Evolutionary conservation across 2,888 invertebrate species (phyloP), one percentile per base, ranked within the genome.

Genomic region (Punctoribates punctum): DNA sequence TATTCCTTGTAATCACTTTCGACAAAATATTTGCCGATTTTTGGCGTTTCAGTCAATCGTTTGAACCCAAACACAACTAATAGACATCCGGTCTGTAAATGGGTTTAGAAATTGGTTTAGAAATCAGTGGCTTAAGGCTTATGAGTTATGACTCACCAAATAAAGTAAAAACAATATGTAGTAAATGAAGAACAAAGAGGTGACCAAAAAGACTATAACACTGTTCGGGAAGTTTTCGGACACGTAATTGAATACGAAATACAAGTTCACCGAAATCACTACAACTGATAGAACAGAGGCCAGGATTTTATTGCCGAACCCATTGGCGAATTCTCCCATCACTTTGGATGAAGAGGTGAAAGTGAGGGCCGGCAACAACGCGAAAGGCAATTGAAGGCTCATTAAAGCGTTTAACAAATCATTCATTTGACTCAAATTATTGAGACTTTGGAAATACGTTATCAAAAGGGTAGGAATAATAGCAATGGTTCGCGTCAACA

Each of bases 301-400:
- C 38, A 90, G 85, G 27, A 90, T 84, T 85, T 90, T 90, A 83
- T 89, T 91, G 38, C 85, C 84, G 91, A 88, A 80, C 85, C 91
- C 91, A 84, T 92, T 93, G 48, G 87, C 88, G 83, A 94, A 94
- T 81, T 91, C 90, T 51, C 91, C 91, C 94, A 94, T 94, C 67
- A 94, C 89, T 67, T 88, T 85, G 3, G 85, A 83, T 80, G 90
- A 90, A 76, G 91, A 91, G 0, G 94, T 93, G 82, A 94, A 93
- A 0, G 93, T 92, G 77, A 94, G 89, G 0, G 91, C 90, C 9
- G 94, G 94, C 78, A 94, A 87, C 2, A 91, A 88, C 0, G 94
- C 94, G 83, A 94, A 94, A 0, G 94, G 94, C 79, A 94, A 85
- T 83, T 93, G 93, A 29, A 94, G 85, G 79, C 91, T 90, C 92